Percentiles rank a stretch among this genome's conserved stretches.
Conservation (phyloP, 2,113 vertebrate genomes). For the Hyla sarda region DNA sequence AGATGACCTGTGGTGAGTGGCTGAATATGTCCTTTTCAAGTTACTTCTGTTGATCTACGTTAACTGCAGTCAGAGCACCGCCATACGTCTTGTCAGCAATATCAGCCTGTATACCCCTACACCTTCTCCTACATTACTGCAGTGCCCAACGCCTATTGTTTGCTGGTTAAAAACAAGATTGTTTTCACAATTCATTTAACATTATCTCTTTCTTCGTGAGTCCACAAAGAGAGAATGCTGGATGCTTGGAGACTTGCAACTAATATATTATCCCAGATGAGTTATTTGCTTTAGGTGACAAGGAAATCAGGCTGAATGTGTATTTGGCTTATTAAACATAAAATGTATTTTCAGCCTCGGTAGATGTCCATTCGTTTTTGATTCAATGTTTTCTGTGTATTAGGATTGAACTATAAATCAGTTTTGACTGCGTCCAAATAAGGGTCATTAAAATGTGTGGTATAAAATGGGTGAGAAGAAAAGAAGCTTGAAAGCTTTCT, state of each 20-base stretch:
- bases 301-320: slow-evolving; percentile 37
- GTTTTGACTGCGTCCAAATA: slow-evolving; percentile 29
- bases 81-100: no score
- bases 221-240: background rate
- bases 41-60: no score
- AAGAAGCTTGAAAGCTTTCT: background rate
- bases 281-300: slow-evolving; percentile 48
- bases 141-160: no score
- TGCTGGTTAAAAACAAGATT: background rate
- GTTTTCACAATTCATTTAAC: background rate
- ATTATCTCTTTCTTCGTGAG: background rate
- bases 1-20: no score
- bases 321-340: slow-evolving; percentile 51
- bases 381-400: slow-evolving; percentile 34
- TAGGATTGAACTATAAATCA: slow-evolving; percentile 31
- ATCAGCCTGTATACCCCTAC: no score
- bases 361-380: slow-evolving; percentile 40
- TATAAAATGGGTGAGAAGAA: background rate
- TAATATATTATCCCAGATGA: slow-evolving; percentile 47
- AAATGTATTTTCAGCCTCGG: slow-evolving; percentile 51
- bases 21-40: no score
- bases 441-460: background rate
- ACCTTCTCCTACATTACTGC: no score
- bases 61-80: no score
- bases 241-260: slow-evolving; percentile 31